Evolutionary conservation across 1,140 invertebrate species (phyloP).

Genomic region (Druon quercuslanigerum): DNA sequence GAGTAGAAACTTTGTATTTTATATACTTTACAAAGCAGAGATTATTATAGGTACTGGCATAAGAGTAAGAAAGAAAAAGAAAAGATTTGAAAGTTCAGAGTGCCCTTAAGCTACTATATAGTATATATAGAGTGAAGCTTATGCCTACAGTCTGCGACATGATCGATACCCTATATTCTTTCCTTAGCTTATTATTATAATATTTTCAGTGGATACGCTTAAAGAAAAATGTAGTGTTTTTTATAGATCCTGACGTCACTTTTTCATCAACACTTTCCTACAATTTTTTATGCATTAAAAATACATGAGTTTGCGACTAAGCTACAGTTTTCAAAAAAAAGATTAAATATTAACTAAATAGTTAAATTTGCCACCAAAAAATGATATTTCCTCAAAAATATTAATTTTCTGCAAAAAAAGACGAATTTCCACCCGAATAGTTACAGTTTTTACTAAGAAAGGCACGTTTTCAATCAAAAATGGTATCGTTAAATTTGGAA

Average conservation of each 20-base stretch:
- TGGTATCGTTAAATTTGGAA: too few relatives aligned
- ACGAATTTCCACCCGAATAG: too few relatives aligned
- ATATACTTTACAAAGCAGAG: not conserved
- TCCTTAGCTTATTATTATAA: conserved; percentile 12
- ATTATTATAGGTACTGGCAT: not conserved
- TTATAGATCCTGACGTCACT: not conserved
- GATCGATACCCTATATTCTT: conserved; percentile 29
- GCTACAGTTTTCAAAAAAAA: too few relatives aligned
- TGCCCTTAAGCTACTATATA: conserved; percentile 15
- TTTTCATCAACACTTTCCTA: not conserved
- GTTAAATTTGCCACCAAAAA: too few relatives aligned
- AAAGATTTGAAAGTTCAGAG: conserved; percentile 31
- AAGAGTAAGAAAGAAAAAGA: not conserved
- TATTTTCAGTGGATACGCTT: not conserved
- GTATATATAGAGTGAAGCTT: conserved; percentile 2
- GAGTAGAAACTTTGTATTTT: not conserved
- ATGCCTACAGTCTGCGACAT: conserved; percentile 4
- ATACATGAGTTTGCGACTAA: too few relatives aligned
- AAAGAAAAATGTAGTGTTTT: not conserved
- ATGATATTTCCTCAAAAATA: too few relatives aligned
- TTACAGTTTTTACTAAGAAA: too few relatives aligned
- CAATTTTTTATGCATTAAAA: not conserved
- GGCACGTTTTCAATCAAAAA: too few relatives aligned
- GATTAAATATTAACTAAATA: too few relatives aligned
- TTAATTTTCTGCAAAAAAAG: too few relatives aligned